phyloP scores from a whole-genome alignment of 2,888 invertebrate species.

The Dryadula phaetusa region DNA sequence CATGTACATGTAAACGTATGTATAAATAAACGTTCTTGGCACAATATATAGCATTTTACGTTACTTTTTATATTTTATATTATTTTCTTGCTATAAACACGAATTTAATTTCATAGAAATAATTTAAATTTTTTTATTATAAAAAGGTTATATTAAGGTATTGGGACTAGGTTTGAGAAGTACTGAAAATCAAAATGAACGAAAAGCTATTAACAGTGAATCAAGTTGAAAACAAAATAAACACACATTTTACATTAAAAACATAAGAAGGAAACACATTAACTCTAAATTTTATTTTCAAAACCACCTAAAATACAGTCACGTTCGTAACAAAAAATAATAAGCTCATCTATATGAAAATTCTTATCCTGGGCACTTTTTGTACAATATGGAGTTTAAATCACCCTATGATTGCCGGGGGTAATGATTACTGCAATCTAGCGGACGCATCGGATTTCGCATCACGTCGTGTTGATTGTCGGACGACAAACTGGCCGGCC shows the following conservation, averaged over 20 bases:
- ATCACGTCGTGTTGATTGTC: constrained; percentile 82
- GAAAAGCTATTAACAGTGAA: no score
- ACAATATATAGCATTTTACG: no score
- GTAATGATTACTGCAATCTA: constrained; percentile 69
- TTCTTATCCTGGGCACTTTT: constrained; percentile 25
- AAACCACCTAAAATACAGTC: not conserved
- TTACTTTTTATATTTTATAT: no score
- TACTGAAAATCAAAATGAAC: no score
- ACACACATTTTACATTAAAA: not conserved
- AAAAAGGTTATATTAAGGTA: no score
- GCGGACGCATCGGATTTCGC: constrained; percentile 78
- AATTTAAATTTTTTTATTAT: no score
- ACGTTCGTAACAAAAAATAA: constrained; percentile 16
- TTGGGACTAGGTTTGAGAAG: no score
- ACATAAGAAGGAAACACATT: not conserved
- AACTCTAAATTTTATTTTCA: not conserved
- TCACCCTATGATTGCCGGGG: constrained; percentile 60
- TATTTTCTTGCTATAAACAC: no score
- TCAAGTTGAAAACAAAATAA: no score
- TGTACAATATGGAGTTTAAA: constrained; percentile 44
- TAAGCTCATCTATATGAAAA: constrained; percentile 24
- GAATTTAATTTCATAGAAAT: no score
- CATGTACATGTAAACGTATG: not conserved
- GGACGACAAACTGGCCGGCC: constrained; percentile 70
- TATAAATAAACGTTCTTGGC: not conserved